Base-by-base conservation (phyloP, 2,888 invertebrate species). In the Xylocampa areola region DNA sequence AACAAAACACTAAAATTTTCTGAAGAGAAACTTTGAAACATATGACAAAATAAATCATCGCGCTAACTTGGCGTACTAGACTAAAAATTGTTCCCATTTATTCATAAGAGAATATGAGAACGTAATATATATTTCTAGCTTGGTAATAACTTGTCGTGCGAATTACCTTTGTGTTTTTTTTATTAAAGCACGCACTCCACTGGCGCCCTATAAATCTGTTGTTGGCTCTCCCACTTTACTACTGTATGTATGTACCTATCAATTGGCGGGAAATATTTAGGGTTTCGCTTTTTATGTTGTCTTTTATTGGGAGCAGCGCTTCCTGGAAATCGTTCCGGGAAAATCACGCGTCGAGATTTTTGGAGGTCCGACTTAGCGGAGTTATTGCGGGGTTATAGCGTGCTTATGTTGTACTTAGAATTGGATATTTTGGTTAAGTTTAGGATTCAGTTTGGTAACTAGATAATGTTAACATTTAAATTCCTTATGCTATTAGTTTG, bases 151-250 rank as follows among this genome's bases (percentile, higher is more conserved):
- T 90, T 91, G 89, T 90, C 86, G 85, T 85, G 84, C 78, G 89
- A 91, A 90, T 92, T 91, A 92, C 93, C 91, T 91, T 87, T 88
- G 86, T 87, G 88, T 84, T 90, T 88, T 88, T 91, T 92, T 91
- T 91, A 90, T 90, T 87, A 88, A 90, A 87, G 86, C 88, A 89
- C 91, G 86, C 90, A 88, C 86, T 84, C 80, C 76, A 80, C 84
- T 69, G 91, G 91, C 91, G 92, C 91, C 92, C 83, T 86, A 92
- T 93, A 93, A 92, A 92, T 93, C 89, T 88, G 84, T 76, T 84
- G 87, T 80, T 86, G 88, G 88, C 89, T 84, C 85, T 82, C 87
- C 87, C 87, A 87, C 87, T 91, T 88, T 87, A 88, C 86, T 80
- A 81, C 80, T 25, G 21, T n/a, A n/a, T 87, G 82, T 87, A 82